A percentile compares a stretch with the other conserved stretches of the same genome.
These are phyloP conservation scores for Pantelozetes paolii DNA, from an alignment of 2,888 invertebrate genomes.

Conservation along the genomic window DNA sequence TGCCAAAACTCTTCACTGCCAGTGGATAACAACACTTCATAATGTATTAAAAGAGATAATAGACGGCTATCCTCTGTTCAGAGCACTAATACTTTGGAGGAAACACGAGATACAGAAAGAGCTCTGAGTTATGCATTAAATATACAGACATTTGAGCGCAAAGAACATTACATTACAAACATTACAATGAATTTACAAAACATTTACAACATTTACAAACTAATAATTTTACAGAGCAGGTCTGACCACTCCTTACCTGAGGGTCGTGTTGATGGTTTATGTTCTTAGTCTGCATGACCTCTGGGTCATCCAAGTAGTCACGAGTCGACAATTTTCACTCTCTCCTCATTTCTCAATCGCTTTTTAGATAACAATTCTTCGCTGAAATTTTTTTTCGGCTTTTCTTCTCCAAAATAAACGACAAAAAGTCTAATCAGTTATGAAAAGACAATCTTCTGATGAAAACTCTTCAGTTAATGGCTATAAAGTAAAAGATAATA, in stretches of 20 bases:
- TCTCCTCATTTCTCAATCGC: neutral
- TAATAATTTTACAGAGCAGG: neutral
- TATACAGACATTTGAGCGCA: neutral
- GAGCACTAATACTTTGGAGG: neutral
- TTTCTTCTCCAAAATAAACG: neutral
- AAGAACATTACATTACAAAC: no score
- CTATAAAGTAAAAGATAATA: neutral
- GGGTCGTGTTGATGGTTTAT: constrained; percentile 25
- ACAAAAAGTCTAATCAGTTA: neutral
- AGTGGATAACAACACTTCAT: neutral
- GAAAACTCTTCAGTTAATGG: neutral
- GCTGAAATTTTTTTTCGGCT: neutral
- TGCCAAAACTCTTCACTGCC: constrained; percentile 6
- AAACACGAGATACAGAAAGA: neutral
- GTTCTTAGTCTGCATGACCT: constrained; percentile 26
- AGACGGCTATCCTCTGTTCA: constrained; percentile 55
- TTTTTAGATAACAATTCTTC: neutral
- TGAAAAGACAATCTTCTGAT: constrained; percentile 18
- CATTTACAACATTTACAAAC: neutral
- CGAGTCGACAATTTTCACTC: constrained; percentile 24
- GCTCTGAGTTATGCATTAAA: neutral
- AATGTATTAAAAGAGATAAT: constrained; percentile 12
- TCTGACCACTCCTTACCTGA: constrained; percentile 29
- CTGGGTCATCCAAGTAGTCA: constrained; percentile 16
- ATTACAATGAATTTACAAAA: constrained; percentile 10